Conservation (phyloP, 2,797 vertebrate species). For the Leptoclinus maculatus region DNA sequence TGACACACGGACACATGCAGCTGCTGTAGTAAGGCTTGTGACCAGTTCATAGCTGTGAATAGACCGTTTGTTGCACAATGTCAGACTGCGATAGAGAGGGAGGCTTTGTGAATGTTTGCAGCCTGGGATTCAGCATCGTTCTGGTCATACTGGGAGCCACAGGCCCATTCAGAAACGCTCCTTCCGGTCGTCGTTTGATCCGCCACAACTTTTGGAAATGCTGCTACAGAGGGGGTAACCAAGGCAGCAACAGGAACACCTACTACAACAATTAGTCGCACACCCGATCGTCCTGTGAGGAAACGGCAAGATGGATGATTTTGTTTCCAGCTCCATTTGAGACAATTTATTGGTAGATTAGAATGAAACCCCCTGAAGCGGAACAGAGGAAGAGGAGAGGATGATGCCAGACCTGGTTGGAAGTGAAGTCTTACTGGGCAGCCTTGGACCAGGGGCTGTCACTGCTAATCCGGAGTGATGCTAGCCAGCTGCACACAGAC, state of each 20-base stretch:
- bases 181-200: conserved; percentile 4
- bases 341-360: conserved; percentile 8
- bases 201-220: not conserved
- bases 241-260: not conserved
- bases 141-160: not conserved
- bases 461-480: conserved; percentile 58
- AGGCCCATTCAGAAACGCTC: conserved; percentile 11
- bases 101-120: conserved; percentile 24
- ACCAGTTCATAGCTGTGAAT: conserved; percentile 59
- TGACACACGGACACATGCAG: conserved; percentile 28
- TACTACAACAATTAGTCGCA: not conserved
- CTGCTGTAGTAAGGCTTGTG: conserved; percentile 56
- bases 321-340: not conserved
- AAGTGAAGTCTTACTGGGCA: conserved; percentile 22
- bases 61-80: conserved; percentile 46
- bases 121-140: not conserved
- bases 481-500: conserved; percentile 63
- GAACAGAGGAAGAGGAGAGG: not conserved
- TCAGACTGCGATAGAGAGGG: conserved; percentile 20
- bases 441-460: conserved; percentile 43
- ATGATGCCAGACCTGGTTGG: conserved; percentile 1
- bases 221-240: not conserved
- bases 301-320: not conserved
- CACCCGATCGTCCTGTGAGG: not conserved
- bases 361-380: conserved; percentile 2